Evolutionary conservation across 2,888 invertebrate genomes (phyloP).

Genomic region (Steinernema carpocapsae): DNA sequence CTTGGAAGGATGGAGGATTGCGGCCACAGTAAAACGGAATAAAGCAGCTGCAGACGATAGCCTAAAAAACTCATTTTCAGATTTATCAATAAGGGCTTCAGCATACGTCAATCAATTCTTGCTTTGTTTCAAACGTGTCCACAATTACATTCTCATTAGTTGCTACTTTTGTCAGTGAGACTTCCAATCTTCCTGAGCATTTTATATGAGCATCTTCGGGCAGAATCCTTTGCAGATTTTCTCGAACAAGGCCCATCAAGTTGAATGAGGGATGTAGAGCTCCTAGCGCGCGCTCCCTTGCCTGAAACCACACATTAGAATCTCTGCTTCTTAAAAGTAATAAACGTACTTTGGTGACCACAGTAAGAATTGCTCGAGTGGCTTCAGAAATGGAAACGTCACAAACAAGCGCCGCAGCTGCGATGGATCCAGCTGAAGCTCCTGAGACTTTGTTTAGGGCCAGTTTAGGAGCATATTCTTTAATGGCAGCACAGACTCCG

Average conservation of each 20-base stretch:
- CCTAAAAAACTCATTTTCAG: slow-evolving; percentile 73
- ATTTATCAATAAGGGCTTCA: background rate
- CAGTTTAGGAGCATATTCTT: slow-evolving; percentile 72
- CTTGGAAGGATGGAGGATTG: no score
- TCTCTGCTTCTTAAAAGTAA: no score
- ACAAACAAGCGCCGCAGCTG: slow-evolving; percentile 71
- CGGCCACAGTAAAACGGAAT: slow-evolving; percentile 93
- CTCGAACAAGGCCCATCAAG: slow-evolving; percentile 84
- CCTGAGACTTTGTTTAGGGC: slow-evolving; percentile 80
- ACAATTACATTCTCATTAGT: slow-evolving; percentile 95
- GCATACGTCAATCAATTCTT: slow-evolving; percentile 85
- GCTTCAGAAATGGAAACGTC: slow-evolving; percentile 77
- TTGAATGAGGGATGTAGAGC: slow-evolving; percentile 96
- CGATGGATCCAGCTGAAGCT: slow-evolving; percentile 86
- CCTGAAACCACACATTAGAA: slow-evolving; percentile 72
- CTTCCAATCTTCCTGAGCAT: slow-evolving; percentile 87
- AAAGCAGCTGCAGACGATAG: slow-evolving; percentile 88
- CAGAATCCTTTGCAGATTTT: slow-evolving; percentile 78
- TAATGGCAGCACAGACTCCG: slow-evolving; percentile 95
- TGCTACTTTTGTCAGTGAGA: slow-evolving; percentile 90
- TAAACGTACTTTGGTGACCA: slow-evolving; percentile 77
- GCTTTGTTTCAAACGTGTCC: slow-evolving; percentile 85
- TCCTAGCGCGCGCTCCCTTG: slow-evolving; percentile 85
- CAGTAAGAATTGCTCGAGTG: slow-evolving; percentile 85
- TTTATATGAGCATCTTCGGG: slow-evolving; percentile 82